Conservation (phyloP, 2,888 invertebrate species). For the Stramonita haemastoma region DNA sequence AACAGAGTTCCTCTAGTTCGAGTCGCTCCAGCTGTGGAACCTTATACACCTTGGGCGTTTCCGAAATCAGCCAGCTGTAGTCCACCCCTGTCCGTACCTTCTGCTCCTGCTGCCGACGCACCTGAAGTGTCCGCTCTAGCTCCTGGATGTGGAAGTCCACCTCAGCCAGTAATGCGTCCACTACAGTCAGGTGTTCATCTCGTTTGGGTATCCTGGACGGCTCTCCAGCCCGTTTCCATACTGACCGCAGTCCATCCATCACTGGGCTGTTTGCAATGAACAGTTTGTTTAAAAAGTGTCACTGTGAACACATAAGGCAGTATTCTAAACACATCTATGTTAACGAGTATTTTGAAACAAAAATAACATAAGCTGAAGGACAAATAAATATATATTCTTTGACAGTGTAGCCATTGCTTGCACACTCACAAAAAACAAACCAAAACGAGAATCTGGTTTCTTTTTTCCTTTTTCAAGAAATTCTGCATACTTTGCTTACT, state of each 20-base stretch:
- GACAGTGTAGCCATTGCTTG: no score
- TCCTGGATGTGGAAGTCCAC: constrained; percentile 68
- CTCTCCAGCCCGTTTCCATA: constrained; percentile 31
- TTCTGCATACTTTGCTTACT: no score
- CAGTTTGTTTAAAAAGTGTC: not conserved
- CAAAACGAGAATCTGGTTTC: no score
- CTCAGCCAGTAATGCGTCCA: constrained; percentile 68
- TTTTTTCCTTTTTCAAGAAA: no score
- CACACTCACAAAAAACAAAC: no score
- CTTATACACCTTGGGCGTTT: constrained; percentile 63
- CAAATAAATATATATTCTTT: no score
- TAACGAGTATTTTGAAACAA: no score
- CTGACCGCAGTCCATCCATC: constrained; percentile 32
- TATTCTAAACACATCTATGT: no score
- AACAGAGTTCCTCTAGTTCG: constrained; percentile 73
- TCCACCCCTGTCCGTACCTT: constrained; percentile 67
- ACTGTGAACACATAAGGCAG: not conserved
- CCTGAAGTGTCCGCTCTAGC: constrained; percentile 58
- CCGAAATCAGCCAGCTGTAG: constrained; percentile 73
- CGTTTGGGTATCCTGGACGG: constrained; percentile 57
- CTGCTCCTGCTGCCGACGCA: constrained; percentile 62
- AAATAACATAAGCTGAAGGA: no score
- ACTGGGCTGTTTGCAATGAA: not conserved
- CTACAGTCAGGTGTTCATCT: constrained; percentile 60
- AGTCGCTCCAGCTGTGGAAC: constrained; percentile 73